Evolutionary conservation across 2,113 vertebrate species (phyloP).

Genomic region (Ardeotis arabs): DNA sequence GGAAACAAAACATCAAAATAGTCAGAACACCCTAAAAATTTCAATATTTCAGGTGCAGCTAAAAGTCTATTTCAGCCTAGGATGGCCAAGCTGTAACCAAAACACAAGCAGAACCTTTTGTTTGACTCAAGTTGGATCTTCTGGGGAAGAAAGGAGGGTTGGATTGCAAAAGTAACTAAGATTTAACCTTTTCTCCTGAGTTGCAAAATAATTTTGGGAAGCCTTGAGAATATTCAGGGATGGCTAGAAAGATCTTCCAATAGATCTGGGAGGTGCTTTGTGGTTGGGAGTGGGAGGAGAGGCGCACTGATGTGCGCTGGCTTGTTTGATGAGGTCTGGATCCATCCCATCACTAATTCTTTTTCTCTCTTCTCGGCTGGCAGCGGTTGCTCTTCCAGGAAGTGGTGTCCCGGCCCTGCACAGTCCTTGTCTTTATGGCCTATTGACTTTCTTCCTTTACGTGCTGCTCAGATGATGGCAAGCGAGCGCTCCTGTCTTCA

Average conservation of each 20-base stretch:
- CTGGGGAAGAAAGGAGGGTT: neutral
- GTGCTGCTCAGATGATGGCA: constrained; percentile 81
- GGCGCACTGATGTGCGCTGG: neutral
- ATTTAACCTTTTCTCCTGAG: neutral
- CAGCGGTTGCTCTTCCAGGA: constrained; percentile 80
- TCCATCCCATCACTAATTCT: neutral
- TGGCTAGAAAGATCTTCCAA: neutral
- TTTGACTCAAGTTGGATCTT: neutral
- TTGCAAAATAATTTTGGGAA: neutral
- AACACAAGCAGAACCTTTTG: neutral
- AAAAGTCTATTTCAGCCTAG: neutral
- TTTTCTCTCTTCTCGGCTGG: constrained; percentile 34
- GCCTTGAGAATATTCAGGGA: neutral
- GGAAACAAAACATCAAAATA: neutral
- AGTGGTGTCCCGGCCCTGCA: constrained; percentile 8
- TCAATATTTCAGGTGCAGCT: neutral
- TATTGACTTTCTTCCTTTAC: constrained; percentile 75
- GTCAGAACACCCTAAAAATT: neutral
- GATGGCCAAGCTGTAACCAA: neutral
- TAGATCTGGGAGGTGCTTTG: neutral
- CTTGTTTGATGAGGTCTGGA: neutral
- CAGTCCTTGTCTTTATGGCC: constrained; percentile 57
- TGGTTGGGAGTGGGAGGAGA: neutral
- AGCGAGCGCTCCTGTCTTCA: constrained; percentile 53
- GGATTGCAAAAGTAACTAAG: neutral